Evolutionary conservation across 2,797 vertebrate species (phyloP), one percentile per base, ranked within the genome.

Genomic region (Oryzias dopingdopingensis): DNA sequence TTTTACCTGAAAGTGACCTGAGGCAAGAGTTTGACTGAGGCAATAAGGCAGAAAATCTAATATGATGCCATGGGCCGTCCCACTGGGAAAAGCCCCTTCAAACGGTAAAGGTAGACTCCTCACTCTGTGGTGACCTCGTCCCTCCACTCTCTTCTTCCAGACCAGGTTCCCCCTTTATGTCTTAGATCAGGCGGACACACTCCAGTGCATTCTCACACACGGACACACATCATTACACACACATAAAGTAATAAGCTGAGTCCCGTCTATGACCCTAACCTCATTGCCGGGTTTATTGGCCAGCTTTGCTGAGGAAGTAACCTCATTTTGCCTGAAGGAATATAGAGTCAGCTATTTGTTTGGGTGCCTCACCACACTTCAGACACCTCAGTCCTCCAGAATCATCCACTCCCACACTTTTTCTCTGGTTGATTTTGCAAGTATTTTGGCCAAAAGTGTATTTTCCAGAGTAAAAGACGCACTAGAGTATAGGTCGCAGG

Each of bases 1-100:
- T 18, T 37, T 59, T 59, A 74, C 69, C 64, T 49, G 55, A 72
- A 57, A 66, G 68, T 80, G 82, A 79, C 85, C 86, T 40, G 62
- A 81, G 83, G 86, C 68, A 6, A 67, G 67, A 68, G 67, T 83
- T 70, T 81, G 80, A 80, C 79, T 65, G 65, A 83, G 68, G 83
- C 79, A 90, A 88, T 90, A 88, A 90, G 77, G 73, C 66, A 74
- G 77, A 77, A 84, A 88, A 87, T 86, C 78, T 86, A 88, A 90
- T 87, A 86, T 76, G 80, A 78, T 83, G 76, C 74, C 72, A 62
- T 23, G 49, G 67, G 59, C 67, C 59, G 65, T 86, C 83, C 85
- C 86, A 80, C 60, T 52, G 80, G 83, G 81, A 68, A 47, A 14
- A 67, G 52, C 58, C 67, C 51, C 59, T 59, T 49, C 76, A 80